A percentile compares a stretch with the other conserved stretches of the same genome.
Conservation (phyloP, 2,797 vertebrate species). For the Austrolebias charrua region DNA sequence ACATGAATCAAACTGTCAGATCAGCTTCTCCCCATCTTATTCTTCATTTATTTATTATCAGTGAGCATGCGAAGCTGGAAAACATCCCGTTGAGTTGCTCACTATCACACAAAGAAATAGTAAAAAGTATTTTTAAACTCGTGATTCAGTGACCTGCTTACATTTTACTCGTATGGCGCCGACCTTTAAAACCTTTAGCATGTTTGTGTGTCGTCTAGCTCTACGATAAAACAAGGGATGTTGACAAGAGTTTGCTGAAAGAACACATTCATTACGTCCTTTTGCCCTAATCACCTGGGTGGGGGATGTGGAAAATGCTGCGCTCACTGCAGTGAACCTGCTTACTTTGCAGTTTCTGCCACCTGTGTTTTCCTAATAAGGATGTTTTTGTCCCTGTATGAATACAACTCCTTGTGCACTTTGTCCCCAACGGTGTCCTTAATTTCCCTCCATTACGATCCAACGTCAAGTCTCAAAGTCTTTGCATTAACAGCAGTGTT, state of each 20-base stretch:
- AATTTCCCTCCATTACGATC: not conserved
- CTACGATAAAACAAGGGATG: not conserved
- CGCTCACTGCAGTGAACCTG: not conserved
- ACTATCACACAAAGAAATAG: not conserved
- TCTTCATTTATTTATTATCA: not conserved
- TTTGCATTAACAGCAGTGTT: not conserved
- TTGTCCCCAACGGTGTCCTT: not conserved
- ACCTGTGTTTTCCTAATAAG: conserved; percentile 11
- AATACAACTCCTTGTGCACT: not conserved
- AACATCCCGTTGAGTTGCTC: not conserved
- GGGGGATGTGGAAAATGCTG: not conserved
- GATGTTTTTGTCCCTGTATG: not conserved
- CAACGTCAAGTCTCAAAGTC: not conserved
- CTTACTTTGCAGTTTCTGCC: conserved; percentile 6
- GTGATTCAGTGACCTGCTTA: not conserved
- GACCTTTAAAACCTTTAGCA: not conserved
- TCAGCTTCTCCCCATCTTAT: no score
- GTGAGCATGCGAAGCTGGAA: not conserved
- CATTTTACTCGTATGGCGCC: not conserved
- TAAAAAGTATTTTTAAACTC: not conserved
- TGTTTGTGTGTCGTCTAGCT: not conserved
- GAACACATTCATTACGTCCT: not conserved
- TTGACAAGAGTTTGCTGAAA: not conserved
- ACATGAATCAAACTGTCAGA: no score
- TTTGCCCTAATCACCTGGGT: not conserved